Percentiles rank a stretch among this genome's conserved stretches.
phyloP scores from a whole-genome alignment of 2,113 vertebrate genomes.

The Petroica traversi region DNA sequence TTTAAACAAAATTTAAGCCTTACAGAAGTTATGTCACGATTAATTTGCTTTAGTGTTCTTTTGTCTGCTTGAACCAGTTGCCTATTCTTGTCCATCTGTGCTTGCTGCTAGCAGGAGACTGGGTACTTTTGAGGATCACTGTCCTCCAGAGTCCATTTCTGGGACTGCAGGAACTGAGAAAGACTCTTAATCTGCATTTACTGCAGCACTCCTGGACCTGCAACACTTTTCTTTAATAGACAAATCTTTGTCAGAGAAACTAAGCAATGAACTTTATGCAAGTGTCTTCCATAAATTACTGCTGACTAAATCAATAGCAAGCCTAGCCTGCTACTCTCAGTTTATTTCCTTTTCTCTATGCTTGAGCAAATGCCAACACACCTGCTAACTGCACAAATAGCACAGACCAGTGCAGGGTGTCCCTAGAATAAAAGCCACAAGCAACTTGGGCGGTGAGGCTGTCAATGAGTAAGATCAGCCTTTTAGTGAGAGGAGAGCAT shows the following conservation, averaged over 20 bases:
- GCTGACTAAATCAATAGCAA: background rate
- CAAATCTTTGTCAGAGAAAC: conserved; percentile 28
- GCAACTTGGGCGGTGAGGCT: rapidly evolving
- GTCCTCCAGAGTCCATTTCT: background rate
- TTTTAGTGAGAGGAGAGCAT: background rate
- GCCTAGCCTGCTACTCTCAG: background rate
- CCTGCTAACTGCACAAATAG: background rate
- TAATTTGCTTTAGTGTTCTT: background rate
- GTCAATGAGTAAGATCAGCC: background rate
- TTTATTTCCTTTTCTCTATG: background rate
- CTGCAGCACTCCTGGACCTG: background rate
- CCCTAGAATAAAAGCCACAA: background rate
- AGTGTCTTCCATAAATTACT: background rate
- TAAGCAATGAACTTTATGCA: conserved; percentile 2
- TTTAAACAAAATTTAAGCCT: background rate
- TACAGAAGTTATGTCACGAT: background rate
- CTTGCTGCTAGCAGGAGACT: background rate
- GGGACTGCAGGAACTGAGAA: background rate
- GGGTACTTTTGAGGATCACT: background rate
- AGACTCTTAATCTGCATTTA: background rate
- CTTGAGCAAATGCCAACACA: background rate
- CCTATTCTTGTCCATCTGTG: background rate
- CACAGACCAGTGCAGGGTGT: background rate
- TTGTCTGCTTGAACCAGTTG: background rate
- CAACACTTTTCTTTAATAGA: background rate